Evolutionary conservation across 1,140 invertebrate genomes (phyloP).

Genomic region (Pissodes strobi): DNA sequence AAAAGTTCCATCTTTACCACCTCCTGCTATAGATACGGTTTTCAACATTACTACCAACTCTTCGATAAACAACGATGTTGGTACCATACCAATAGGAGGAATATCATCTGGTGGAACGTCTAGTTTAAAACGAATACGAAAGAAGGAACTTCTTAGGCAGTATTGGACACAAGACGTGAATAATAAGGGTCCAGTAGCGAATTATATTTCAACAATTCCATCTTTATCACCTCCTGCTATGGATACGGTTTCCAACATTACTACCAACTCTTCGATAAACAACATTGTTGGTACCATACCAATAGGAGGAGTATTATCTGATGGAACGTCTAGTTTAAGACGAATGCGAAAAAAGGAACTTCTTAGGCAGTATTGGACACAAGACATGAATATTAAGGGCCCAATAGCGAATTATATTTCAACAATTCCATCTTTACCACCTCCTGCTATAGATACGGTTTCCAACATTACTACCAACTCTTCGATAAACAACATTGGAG

Average conservation of each 20-base stretch:
- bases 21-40: slow-evolving; percentile 64
- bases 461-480: slow-evolving; percentile 23
- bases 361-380: slow-evolving; percentile 80
- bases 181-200: slow-evolving; percentile 86
- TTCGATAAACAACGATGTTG: no score
- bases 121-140: no score
- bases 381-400: slow-evolving; percentile 84
- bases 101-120: no score
- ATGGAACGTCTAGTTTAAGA: slow-evolving; percentile 70
- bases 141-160: no score
- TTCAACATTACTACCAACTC: no score
- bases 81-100: no score
- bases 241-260: slow-evolving; percentile 41
- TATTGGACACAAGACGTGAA: no score
- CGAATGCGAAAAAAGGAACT: slow-evolving; percentile 90
- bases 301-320: slow-evolving; percentile 33
- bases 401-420: slow-evolving; percentile 76
- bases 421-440: slow-evolving; percentile 59
- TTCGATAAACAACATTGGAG: slow-evolving; percentile 29
- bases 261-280: neutral
- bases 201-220: slow-evolving; percentile 65
- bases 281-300: slow-evolving; percentile 37
- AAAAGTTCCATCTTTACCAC: slow-evolving; percentile 59
- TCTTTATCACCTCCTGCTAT: slow-evolving; percentile 60
- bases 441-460: slow-evolving; percentile 54